Evolutionary conservation across 2,797 vertebrate genomes (phyloP), one percentile per base, ranked within the genome.

Genomic region (Halcyon chelicuti): DNA sequence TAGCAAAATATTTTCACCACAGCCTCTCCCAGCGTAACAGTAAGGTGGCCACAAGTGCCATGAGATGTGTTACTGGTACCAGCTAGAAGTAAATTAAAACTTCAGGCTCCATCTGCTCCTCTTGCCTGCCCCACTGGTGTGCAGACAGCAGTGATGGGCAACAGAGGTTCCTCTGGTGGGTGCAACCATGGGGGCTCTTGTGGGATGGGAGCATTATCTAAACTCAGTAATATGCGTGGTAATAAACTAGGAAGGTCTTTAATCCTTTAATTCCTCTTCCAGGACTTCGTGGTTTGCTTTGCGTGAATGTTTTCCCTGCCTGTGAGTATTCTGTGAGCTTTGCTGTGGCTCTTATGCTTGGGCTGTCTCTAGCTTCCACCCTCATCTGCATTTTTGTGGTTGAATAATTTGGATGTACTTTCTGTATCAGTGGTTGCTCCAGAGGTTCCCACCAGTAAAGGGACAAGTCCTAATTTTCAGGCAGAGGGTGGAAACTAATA

Each of bases 1-100:
- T 8, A 52, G n/a, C 20, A 22, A 94, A 83, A 74, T 88, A 75
- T 75, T 91, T 91, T 61, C 49, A 70, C 71, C n/a, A 19, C 52
- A 44, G 19, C 55, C 61, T 67, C 55, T 93, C 39, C 65, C 40
- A 61, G 61, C 37, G 12, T 12, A 71, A 42, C 52, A 74, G 7
- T 20, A 26, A 80, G 14, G 66, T 37, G 51, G 9, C 76, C 65
- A n/a, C 4, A 4, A 73, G 68, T 67, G 66, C 23, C 21, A 3
- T 8, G 28, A 61, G 65, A 28, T 61, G 46, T 4, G 1, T 54
- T 58, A 40, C 26, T 73, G 86, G 17, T 58, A 78, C 28, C 22
- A 7, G 7, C 12, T 29, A 60, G 57, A 72, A 85, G 49, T 10
- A 14, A 39, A 58, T 15, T n/a, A 39, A 79, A 65, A 10, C 49